phyloP scores from a whole-genome alignment of 2,888 invertebrate species.

The Rotaria macrura region DNA sequence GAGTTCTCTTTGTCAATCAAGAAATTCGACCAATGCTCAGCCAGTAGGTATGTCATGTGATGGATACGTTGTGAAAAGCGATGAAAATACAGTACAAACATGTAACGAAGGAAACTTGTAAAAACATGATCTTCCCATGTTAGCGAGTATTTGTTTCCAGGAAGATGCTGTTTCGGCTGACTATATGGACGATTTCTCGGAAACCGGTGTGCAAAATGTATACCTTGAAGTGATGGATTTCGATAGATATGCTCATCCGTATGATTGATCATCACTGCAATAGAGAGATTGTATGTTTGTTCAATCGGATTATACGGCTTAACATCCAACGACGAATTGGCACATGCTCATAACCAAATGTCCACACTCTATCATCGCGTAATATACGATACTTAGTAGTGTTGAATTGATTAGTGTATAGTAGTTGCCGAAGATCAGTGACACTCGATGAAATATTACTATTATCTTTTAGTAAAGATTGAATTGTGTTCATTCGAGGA shows the following conservation, averaged over 20 bases:
- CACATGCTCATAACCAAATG: background rate
- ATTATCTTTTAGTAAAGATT: too few relatives aligned
- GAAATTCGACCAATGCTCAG: background rate
- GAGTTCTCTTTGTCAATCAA: background rate
- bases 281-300: background rate
- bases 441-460: too few relatives aligned
- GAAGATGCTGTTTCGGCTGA: too few relatives aligned
- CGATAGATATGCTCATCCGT: background rate
- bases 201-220: background rate
- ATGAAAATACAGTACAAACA: background rate
- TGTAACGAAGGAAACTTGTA: background rate
- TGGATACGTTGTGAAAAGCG: background rate
- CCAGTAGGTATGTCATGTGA: background rate
- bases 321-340: background rate
- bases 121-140: background rate
- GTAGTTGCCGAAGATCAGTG: too few relatives aligned
- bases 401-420: too few relatives aligned
- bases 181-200: background rate
- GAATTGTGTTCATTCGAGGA: background rate
- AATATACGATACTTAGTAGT: too few relatives aligned
- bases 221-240: background rate
- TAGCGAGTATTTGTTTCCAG: too few relatives aligned
- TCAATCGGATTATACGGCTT: background rate
- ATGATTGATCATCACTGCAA: background rate
- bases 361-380: background rate